A percentile compares a stretch with the other conserved stretches of the same genome.
Evolutionary conservation across 2,888 invertebrate species (phyloP).

Genomic region (Plagiodera versicolora): DNA sequence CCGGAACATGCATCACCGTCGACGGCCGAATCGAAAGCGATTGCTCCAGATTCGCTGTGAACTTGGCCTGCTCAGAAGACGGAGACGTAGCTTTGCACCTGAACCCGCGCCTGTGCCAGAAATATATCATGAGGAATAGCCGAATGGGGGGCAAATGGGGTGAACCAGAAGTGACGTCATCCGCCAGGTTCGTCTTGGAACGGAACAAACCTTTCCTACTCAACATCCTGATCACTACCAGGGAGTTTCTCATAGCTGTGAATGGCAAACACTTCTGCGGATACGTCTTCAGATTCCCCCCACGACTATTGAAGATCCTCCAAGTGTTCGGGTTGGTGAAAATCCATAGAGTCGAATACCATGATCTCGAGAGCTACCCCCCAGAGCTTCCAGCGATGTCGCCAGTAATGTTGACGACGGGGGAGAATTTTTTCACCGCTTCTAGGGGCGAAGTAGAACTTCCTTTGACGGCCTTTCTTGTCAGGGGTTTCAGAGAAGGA

Average conservation of each 20-base stretch:
- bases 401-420: background rate
- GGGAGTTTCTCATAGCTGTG: slow-evolving; percentile 68
- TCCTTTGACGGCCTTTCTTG: slow-evolving; percentile 58
- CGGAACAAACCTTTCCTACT: slow-evolving; percentile 59
- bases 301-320: slow-evolving; percentile 57
- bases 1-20: slow-evolving; percentile 43
- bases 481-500: slow-evolving; percentile 56
- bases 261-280: slow-evolving; percentile 75
- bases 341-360: slow-evolving; percentile 58
- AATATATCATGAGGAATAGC: slow-evolving; percentile 63
- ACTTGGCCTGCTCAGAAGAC: slow-evolving; percentile 59
- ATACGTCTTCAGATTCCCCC: slow-evolving; percentile 68
- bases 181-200: slow-evolving; percentile 56
- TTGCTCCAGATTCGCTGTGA: slow-evolving; percentile 64
- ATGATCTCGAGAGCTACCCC: slow-evolving; percentile 38
- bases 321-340: slow-evolving; percentile 64
- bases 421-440: background rate
- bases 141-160: slow-evolving; percentile 69
- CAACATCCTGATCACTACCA: slow-evolving; percentile 63
- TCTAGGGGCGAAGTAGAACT: slow-evolving; percentile 44
- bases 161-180: slow-evolving; percentile 68
- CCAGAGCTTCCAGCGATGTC: background rate
- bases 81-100: slow-evolving; percentile 72
- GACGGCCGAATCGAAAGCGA: slow-evolving; percentile 34
- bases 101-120: slow-evolving; percentile 77